phyloP scores from a whole-genome alignment of 2,888 invertebrate genomes.

The Torymus texanus region DNA sequence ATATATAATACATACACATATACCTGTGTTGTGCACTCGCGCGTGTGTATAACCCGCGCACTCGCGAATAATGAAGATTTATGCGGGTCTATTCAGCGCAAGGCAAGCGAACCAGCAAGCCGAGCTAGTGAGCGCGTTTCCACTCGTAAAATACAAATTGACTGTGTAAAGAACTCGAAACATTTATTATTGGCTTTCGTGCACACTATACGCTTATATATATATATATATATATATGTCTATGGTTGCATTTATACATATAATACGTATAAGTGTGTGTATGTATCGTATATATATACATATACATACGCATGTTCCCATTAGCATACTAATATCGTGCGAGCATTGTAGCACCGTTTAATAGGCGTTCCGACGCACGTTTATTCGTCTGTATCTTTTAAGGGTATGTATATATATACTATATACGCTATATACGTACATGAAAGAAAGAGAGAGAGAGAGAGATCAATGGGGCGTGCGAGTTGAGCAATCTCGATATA shows the following conservation, averaged over 20 bases:
- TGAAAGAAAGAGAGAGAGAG: no score
- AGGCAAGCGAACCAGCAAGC: neutral
- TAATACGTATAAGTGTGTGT: neutral
- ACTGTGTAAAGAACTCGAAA: slow-evolving; percentile 45
- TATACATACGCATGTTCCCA: slow-evolving; percentile 22
- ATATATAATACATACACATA: neutral
- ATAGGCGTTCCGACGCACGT: slow-evolving; percentile 34
- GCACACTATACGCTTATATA: no score
- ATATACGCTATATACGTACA: no score
- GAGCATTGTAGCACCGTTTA: slow-evolving; percentile 43
- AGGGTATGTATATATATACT: no score
- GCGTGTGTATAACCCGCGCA: neutral
- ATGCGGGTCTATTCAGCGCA: slow-evolving; percentile 21
- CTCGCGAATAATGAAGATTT: slow-evolving; percentile 48
- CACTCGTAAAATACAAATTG: slow-evolving; percentile 55
- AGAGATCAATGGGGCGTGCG: slow-evolving; percentile 19
- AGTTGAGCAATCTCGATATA: neutral
- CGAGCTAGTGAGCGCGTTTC: slow-evolving; percentile 21
- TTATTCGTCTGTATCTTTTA: no score
- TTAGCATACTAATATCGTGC: slow-evolving; percentile 54
- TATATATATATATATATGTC: neutral
- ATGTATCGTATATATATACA: neutral
- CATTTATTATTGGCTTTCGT: slow-evolving; percentile 41
- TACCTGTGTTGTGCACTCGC: no score
- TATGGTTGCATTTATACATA: neutral